phyloP scores from a whole-genome alignment of 2,113 vertebrate species.

The Candoia aspera region DNA sequence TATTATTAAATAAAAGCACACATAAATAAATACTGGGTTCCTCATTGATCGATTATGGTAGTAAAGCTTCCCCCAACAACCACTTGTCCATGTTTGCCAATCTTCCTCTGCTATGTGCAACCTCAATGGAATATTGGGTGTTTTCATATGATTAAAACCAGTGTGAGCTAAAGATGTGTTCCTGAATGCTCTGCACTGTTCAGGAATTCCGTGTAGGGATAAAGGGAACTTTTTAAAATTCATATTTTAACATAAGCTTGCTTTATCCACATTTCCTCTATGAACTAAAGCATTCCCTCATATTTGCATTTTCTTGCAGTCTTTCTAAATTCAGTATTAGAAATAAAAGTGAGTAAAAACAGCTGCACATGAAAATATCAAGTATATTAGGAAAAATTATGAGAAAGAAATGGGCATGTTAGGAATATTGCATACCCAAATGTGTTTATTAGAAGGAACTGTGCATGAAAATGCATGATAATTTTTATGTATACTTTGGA shows the following conservation, averaged over 20 bases:
- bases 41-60: not conserved
- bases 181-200: not conserved
- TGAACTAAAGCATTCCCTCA: not conserved
- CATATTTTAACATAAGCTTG: not conserved
- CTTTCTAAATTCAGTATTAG: not conserved
- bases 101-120: not conserved
- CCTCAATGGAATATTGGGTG: not conserved
- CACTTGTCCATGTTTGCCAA: not conserved
- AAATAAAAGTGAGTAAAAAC: not conserved
- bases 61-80: not conserved
- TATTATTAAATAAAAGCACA: not conserved
- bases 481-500: not conserved
- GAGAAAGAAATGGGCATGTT: not conserved
- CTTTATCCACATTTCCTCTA: not conserved
- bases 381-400: not conserved
- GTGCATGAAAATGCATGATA: not conserved
- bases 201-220: not conserved
- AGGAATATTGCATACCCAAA: not conserved
- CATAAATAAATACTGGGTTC: not conserved
- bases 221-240: not conserved
- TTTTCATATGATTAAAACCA: not conserved
- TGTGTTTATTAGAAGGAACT: not conserved
- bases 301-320: not conserved
- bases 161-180: not conserved
- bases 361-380: not conserved